These are phyloP conservation scores for Coptotermes formosanus DNA, from an alignment of 1,140 invertebrate species.

Conservation along the genomic window DNA sequence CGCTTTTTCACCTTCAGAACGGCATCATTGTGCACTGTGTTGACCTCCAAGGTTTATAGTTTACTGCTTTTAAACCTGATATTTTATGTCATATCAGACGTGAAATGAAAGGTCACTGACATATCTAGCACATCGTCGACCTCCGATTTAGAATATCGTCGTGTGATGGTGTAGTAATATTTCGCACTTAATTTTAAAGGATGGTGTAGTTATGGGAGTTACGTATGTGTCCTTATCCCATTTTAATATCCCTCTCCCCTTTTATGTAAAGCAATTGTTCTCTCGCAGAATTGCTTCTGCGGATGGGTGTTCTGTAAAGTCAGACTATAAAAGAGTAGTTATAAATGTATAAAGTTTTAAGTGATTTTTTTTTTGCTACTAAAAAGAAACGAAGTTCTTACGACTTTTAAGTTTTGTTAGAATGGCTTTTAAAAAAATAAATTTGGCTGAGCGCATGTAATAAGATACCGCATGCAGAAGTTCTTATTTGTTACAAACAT, in stretches of 20 bases:
- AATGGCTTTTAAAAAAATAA: not conserved
- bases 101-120: not conserved
- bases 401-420: conserved; percentile 21
- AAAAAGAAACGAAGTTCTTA: conserved; percentile 7
- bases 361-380: conserved; percentile 12
- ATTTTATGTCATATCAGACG: not conserved
- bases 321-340: conserved; percentile 26
- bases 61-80: too few relatives aligned
- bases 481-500: not conserved
- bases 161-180: not conserved
- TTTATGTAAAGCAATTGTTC: conserved; percentile 21
- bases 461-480: not conserved
- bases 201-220: not conserved
- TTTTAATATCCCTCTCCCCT: not conserved
- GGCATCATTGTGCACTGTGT: too few relatives aligned
- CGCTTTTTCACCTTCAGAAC: too few relatives aligned
- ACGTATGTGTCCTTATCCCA: not conserved
- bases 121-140: not conserved
- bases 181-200: not conserved
- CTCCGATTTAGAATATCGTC: not conserved
- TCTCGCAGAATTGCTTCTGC: conserved; percentile 27
- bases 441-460: not conserved
- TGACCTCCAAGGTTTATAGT: too few relatives aligned
- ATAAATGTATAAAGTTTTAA: conserved; percentile 34
- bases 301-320: conserved; percentile 24